Percentiles rank a stretch among this genome's conserved stretches.
phyloP scores from a whole-genome alignment of 2,888 invertebrate genomes.

The Crocallis elinguaria region DNA sequence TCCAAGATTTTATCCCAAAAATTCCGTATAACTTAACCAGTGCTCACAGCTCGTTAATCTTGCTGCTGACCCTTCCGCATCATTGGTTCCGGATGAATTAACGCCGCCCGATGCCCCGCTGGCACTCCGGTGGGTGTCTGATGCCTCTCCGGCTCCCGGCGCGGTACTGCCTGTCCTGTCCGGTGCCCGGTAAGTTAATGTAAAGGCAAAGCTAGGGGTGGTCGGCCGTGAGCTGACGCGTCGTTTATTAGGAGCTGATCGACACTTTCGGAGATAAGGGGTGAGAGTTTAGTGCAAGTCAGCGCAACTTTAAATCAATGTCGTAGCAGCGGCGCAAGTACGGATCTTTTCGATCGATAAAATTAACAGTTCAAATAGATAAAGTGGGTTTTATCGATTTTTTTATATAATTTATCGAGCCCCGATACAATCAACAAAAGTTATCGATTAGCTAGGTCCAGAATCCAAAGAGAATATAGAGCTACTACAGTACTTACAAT shows the following conservation, averaged over 20 bases:
- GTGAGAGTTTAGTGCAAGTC: constrained; percentile 6
- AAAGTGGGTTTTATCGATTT: too few relatives aligned
- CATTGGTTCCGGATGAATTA: constrained; percentile 59
- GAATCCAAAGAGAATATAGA: too few relatives aligned
- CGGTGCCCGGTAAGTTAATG: not conserved
- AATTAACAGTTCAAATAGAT: not conserved
- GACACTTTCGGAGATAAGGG: constrained; percentile 15
- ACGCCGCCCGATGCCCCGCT: constrained; percentile 25
- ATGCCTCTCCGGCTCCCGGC: constrained; percentile 14
- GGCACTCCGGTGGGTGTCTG: not conserved
- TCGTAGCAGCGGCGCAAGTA: too few relatives aligned
- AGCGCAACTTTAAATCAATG: constrained; percentile 2
- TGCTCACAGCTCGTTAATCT: constrained; percentile 58
- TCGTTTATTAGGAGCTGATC: constrained; percentile 27
- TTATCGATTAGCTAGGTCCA: too few relatives aligned
- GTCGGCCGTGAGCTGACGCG: constrained; percentile 22
- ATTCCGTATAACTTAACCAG: constrained; percentile 13
- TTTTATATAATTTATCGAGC: too few relatives aligned
- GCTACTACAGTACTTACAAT: too few relatives aligned
- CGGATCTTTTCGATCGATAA: not conserved
- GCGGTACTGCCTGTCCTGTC: constrained; percentile 4
- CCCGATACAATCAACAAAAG: too few relatives aligned
- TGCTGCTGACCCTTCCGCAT: constrained; percentile 60
- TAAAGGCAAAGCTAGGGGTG: not conserved
- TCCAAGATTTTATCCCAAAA: constrained; percentile 5